phyloP scores from a whole-genome alignment of 2,113 vertebrate species.

The Paradoxurus hermaphroditus region DNA sequence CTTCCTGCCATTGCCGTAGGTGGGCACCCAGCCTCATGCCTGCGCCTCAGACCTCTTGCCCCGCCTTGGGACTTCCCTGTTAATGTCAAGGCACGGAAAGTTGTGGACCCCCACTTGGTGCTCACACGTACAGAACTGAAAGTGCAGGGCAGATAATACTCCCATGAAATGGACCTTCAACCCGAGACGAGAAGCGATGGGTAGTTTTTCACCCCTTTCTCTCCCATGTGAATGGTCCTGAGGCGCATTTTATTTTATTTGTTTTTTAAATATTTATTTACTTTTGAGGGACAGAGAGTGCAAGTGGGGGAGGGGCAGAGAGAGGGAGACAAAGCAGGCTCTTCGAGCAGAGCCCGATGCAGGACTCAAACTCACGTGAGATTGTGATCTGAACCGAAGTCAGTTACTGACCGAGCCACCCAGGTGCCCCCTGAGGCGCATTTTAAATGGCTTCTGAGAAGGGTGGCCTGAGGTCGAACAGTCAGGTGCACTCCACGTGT shows the following conservation, averaged over 20 bases:
- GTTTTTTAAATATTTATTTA: too few species aligned
- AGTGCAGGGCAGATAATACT: background rate
- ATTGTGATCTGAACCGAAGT: too few species aligned
- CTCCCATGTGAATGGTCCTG: too few species aligned
- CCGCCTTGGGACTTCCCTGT: background rate
- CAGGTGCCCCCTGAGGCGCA: too few species aligned
- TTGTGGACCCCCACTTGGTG: background rate
- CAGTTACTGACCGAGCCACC: too few species aligned
- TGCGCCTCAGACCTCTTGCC: background rate
- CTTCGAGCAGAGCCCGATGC: too few species aligned
- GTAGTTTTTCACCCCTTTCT: background rate
- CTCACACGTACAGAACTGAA: accelerated
- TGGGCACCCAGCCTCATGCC: too few species aligned
- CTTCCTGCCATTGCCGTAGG: background rate
- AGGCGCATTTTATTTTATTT: background rate
- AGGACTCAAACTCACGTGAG: too few species aligned
- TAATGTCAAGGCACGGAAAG: background rate
- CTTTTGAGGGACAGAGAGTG: too few species aligned
- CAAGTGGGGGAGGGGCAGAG: too few species aligned
- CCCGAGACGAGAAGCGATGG: background rate
- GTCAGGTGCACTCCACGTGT: accelerated
- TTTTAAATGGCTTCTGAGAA: background rate
- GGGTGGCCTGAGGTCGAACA: background rate
- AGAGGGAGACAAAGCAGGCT: too few species aligned
- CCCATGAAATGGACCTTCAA: background rate